Evolutionary conservation across 2,888 invertebrate species (phyloP), one percentile per base, ranked within the genome.

Genomic region (Melanargia galathea): DNA sequence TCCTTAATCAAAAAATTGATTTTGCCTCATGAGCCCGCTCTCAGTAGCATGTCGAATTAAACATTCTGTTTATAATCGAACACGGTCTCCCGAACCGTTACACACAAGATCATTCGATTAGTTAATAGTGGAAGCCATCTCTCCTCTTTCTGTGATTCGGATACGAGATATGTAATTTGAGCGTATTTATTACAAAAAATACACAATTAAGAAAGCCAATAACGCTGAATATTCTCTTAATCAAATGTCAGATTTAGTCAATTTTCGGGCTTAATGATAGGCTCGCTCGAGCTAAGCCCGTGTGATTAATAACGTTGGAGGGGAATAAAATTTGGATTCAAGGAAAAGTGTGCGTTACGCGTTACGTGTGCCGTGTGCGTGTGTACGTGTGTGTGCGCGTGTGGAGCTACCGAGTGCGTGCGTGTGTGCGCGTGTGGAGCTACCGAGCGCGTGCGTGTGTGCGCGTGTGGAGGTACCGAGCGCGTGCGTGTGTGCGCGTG

Each of bases 181-280:
- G 68, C 71, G 70, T 76, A 78, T 80, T 78, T 78, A 76, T 76
- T 74, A 76, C 73, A 74, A 73, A 76, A n/a, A 75, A 76, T 75
- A 79, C 73, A 75, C 71, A 78, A 78, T 78, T 79, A 79, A 71
- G 71, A 77, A 74, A 77, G 65, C 73, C 74, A 79, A 79, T 77
- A 77, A 77, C 74, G 74, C 73, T 70, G 72, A 75, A 76, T 80
- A 78, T 84, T 86, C 83, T 86, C 85, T 90, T 86, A 88, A 87
- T 89, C 87, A 87, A 87, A 87, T 71, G 89, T 90, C 89, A 78
- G 90, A 90, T 90, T 88, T 88, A 81, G 84, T 82, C 79, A 86
- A 84, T 80, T 86, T n/a, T 87, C 86, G 80, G 76, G 78, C 84
- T 80, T 87, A 88, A 87, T 87, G 83, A 87, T 84, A 84, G 83